Evolutionary conservation across 2,113 vertebrate species (phyloP).

Genomic region (Heptranchias perlo): DNA sequence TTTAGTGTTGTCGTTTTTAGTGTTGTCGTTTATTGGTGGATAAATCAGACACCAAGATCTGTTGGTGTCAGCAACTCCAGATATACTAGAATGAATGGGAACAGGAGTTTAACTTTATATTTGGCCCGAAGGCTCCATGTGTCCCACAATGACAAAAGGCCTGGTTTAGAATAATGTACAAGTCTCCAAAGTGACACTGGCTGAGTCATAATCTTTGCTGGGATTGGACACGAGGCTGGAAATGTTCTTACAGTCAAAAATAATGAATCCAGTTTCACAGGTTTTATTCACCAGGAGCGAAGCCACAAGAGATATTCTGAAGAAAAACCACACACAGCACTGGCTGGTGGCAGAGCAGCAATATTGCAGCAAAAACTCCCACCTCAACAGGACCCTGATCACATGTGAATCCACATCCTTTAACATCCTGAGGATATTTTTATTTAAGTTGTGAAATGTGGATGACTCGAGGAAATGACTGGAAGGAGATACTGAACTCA

Average conservation of each 20-base stretch:
- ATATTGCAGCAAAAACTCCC: not conserved
- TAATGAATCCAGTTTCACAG: not conserved
- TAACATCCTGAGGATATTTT: not conserved
- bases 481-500: not conserved
- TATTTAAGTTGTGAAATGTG: not conserved
- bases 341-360: not conserved
- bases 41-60: not conserved
- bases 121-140: not conserved
- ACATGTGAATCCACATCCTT: not conserved
- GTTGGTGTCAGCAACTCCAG: not conserved
- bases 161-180: not conserved
- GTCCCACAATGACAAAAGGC: not conserved
- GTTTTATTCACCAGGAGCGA: not conserved
- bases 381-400: not conserved
- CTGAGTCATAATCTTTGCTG: not conserved
- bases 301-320: not conserved
- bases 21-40: not conserved
- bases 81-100: not conserved
- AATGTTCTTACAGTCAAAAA: not conserved
- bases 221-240: not conserved
- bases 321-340: not conserved
- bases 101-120: not conserved
- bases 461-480: not conserved
- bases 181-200: not conserved
- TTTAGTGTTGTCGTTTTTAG: not conserved